These are phyloP conservation scores for Achatina immaculata DNA, from an alignment of 1,140 invertebrate species.

Conservation along the genomic window DNA sequence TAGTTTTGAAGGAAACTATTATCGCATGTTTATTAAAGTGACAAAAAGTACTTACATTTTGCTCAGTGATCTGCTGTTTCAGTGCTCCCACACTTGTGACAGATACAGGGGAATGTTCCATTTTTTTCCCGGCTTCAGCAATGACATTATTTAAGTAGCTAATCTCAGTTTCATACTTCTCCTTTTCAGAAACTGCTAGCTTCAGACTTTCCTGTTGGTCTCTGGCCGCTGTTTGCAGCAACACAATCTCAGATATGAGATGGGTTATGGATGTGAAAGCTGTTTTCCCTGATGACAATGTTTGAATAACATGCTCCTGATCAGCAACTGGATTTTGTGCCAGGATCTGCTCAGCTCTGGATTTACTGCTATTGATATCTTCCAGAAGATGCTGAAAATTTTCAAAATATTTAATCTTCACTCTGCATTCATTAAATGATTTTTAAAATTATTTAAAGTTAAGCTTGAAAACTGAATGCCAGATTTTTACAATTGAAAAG, in stretches of 20 bases:
- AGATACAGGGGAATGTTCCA: slow-evolving; percentile 81
- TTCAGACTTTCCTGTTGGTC: slow-evolving; percentile 71
- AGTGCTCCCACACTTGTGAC: slow-evolving; percentile 84
- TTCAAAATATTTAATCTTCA: too few relatives aligned
- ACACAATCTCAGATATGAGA: slow-evolving; percentile 53
- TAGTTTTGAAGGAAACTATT: too few relatives aligned
- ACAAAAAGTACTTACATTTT: slow-evolving; percentile 84
- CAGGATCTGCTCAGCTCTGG: slow-evolving; percentile 52
- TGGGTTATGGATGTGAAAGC: slow-evolving; percentile 39
- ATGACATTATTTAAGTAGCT: slow-evolving; percentile 77
- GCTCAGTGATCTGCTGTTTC: slow-evolving; percentile 86
- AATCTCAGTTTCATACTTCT: slow-evolving; percentile 61
- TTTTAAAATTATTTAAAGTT: too few relatives aligned
- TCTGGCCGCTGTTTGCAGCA: slow-evolving; percentile 55
- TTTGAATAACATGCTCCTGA: slow-evolving; percentile 23
- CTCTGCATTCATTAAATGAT: too few relatives aligned
- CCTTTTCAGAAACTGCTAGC: slow-evolving; percentile 83
- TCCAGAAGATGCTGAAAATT: slow-evolving; percentile 58
- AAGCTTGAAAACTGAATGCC: too few relatives aligned
- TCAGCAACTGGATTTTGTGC: slow-evolving; percentile 35
- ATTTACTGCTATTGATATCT: slow-evolving; percentile 60
- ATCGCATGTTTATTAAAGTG: neutral
- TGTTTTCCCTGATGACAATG: slow-evolving; percentile 38
- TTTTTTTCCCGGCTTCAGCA: slow-evolving; percentile 88
- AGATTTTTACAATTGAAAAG: too few relatives aligned